A percentile compares a stretch with the other conserved stretches of the same genome.
Conservation (phyloP, 2,113 vertebrate species). For the Neolamprologus longior region DNA sequence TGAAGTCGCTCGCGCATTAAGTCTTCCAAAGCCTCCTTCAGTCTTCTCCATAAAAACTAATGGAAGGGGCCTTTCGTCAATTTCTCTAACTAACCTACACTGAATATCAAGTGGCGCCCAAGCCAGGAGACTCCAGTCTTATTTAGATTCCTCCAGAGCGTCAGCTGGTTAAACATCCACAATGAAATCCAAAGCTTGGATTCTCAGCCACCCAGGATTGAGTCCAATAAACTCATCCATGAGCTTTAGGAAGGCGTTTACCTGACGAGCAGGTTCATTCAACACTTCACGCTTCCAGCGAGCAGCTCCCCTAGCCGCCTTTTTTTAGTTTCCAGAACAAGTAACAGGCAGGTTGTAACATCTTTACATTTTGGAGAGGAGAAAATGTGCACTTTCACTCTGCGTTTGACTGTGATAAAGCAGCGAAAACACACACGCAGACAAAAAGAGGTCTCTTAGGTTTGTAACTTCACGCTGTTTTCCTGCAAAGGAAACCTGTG, state of each 20-base stretch:
- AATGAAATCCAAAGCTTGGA: not conserved
- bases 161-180: not conserved
- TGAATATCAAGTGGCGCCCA: not conserved
- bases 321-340: conserved; percentile 3
- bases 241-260: not conserved
- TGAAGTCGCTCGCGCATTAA: conserved; percentile 38
- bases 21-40: conserved; percentile 29
- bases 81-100: not conserved
- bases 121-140: not conserved
- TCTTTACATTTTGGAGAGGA: not conserved
- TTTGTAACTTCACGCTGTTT: conserved; percentile 24
- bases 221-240: not conserved
- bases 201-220: not conserved
- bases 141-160: not conserved
- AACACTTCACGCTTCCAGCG: not conserved
- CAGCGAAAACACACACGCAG: not conserved
- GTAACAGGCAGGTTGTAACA: not conserved
- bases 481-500: conserved; percentile 1
- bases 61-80: not conserved
- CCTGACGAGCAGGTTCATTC: conserved; percentile 11
- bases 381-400: not conserved
- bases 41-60: conserved; percentile 14
- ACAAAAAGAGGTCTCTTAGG: not conserved
- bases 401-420: conserved; percentile 17
- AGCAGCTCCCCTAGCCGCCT: not conserved